These are phyloP conservation scores for Desmophyllum pertusum DNA, from an alignment of 92 coral and sea anemone species.

Conservation along the genomic window DNA sequence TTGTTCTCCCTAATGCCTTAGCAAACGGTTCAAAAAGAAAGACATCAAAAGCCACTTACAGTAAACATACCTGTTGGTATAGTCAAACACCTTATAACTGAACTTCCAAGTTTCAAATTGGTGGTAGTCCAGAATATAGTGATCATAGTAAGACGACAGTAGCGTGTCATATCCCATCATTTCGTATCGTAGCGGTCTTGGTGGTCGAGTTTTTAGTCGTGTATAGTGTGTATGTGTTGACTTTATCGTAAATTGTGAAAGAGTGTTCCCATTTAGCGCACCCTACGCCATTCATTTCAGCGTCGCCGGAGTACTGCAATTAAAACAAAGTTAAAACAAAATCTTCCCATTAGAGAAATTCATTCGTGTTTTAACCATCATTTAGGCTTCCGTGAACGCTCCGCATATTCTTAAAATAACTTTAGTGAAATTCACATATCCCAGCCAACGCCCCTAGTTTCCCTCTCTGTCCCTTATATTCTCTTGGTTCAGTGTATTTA, in stretches of 20 bases:
- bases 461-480: too few relatives aligned
- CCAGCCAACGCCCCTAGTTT: too few relatives aligned
- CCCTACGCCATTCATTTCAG: conserved; percentile 66
- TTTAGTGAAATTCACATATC: too few relatives aligned
- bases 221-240: conserved; percentile 89
- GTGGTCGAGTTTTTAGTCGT: conserved; percentile 72
- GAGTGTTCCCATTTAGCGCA: conserved; percentile 93
- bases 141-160: conserved; percentile 96
- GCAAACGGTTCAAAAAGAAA: too few relatives aligned
- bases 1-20: too few relatives aligned
- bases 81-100: conserved; percentile 70
- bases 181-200: conserved; percentile 90
- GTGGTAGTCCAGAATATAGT: conserved; percentile 91
- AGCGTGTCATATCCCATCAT: conserved; percentile 98
- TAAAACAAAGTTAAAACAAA: neutral
- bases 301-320: conserved; percentile 78
- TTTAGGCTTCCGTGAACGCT: too few relatives aligned
- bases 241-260: conserved; percentile 87
- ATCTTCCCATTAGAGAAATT: too few relatives aligned
- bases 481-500: too few relatives aligned
- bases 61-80: conserved; percentile 85
- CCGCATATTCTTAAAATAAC: too few relatives aligned
- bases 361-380: too few relatives aligned
- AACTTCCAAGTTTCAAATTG: conserved; percentile 83
- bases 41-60: neutral